phyloP scores from a whole-genome alignment of 1,140 invertebrate genomes.

The Yoshiicerus persimilis region DNA sequence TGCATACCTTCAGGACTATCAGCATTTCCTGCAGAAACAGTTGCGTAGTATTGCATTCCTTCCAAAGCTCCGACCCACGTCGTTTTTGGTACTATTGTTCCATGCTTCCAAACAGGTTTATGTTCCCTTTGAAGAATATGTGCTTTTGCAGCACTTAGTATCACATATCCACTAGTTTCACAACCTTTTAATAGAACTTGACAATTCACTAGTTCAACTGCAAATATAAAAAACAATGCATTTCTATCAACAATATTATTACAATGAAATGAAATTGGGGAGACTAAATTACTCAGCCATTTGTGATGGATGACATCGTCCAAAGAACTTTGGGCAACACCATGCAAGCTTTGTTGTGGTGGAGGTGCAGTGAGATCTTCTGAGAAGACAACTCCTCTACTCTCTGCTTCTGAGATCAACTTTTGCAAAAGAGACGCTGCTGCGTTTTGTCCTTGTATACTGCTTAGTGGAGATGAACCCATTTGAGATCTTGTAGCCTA shows the following conservation, averaged over 20 bases:
- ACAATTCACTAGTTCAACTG: conserved; percentile 88
- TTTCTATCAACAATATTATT: not conserved
- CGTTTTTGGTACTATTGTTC: conserved; percentile 86
- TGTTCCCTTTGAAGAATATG: conserved; percentile 89
- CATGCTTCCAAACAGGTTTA: conserved; percentile 85
- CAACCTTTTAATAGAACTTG: conserved; percentile 94
- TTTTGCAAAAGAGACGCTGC: conserved; percentile 84
- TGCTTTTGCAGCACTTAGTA: conserved; percentile 92
- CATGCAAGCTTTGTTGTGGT: conserved; percentile 74
- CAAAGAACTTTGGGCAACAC: conserved; percentile 79
- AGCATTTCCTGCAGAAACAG: conserved; percentile 80
- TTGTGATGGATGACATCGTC: conserved; percentile 88
- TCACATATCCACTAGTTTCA: conserved; percentile 94
- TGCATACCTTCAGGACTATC: conserved; percentile 61
- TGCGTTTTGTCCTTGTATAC: conserved; percentile 61
- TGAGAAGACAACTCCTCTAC: conserved; percentile 88
- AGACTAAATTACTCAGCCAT: conserved; percentile 84
- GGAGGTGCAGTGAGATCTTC: conserved; percentile 78
- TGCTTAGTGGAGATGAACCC: conserved; percentile 61
- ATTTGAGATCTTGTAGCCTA: conserved; percentile 51
- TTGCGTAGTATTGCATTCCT: conserved; percentile 99
- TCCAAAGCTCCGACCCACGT: conserved; percentile 93
- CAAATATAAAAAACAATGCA: conserved; percentile 3
- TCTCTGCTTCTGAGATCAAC: conserved; percentile 91
- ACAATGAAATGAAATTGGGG: not conserved